These are phyloP conservation scores for Holcopasites calliopsidis DNA, from an alignment of 1,140 invertebrate genomes.

Conservation along the genomic window DNA sequence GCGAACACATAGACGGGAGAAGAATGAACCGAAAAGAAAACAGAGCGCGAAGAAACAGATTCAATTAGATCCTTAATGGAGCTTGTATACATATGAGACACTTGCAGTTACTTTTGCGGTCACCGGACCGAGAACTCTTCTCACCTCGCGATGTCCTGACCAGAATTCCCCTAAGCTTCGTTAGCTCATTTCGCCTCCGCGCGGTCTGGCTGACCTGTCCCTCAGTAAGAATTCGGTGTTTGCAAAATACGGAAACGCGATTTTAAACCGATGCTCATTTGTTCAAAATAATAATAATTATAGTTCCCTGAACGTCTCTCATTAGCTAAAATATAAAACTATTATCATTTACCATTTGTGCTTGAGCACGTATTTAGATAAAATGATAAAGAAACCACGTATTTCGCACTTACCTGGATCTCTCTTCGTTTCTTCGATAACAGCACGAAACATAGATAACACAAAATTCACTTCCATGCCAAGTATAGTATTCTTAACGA, in stretches of 20 bases:
- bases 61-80: constrained; percentile 64
- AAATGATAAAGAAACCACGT: constrained; percentile 14
- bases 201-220: not conserved
- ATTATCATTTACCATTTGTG: too few relatives aligned
- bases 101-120: constrained; percentile 68
- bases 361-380: not conserved
- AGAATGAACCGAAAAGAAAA: not conserved
- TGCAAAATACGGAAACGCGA: too few relatives aligned
- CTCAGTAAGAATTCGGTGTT: not conserved
- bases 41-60: constrained; percentile 44
- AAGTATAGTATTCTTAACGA: not conserved
- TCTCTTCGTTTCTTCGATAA: not conserved
- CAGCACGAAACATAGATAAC: not conserved
- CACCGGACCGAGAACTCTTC: constrained; percentile 66
- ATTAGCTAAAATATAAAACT: too few relatives aligned
- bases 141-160: constrained; percentile 63
- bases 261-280: not conserved
- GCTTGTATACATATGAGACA: constrained; percentile 55
- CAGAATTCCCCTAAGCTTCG: constrained; percentile 49
- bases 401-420: constrained; percentile 32
- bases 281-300: too few relatives aligned
- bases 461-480: constrained; percentile 8
- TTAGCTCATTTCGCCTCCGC: not conserved
- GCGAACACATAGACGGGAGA: not conserved
- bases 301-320: too few relatives aligned